phyloP scores from a whole-genome alignment of 2,113 vertebrate genomes.

The Gorsachius goisagi region DNA sequence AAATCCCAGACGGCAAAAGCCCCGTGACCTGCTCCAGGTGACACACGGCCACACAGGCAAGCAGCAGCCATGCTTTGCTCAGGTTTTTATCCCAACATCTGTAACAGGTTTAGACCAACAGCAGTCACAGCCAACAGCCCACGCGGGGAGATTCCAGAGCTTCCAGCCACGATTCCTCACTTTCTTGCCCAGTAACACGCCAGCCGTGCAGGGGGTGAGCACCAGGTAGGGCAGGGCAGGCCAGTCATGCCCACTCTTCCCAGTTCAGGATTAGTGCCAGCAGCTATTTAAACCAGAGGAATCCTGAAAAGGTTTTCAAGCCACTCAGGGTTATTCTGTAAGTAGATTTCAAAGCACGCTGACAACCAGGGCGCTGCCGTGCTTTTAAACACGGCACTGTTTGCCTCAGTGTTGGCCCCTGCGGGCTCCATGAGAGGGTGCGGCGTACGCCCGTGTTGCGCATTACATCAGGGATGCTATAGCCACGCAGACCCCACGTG shows the following conservation, averaged over 20 bases:
- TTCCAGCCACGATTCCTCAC: neutral
- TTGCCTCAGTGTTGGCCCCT: neutral
- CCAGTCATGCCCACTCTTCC: neutral
- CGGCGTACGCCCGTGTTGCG: fast-evolving
- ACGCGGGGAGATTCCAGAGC: neutral
- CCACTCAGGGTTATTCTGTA: neutral
- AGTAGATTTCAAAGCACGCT: neutral
- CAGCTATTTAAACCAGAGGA: neutral
- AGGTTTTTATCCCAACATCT: neutral
- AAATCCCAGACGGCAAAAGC: fast-evolving
- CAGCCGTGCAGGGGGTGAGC: neutral
- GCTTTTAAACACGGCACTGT: neutral
- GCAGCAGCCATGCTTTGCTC: neutral
- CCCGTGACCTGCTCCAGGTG: neutral
- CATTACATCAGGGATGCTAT: fast-evolving
- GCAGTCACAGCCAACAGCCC: neutral
- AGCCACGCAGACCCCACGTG: neutral
- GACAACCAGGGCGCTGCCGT: fast-evolving
- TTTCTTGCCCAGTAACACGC: neutral
- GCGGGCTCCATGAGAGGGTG: fast-evolving
- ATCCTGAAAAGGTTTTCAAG: neutral
- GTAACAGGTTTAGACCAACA: neutral
- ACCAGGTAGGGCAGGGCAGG: neutral
- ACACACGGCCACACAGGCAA: fast-evolving
- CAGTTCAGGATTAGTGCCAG: neutral